Percentiles rank a stretch among this genome's conserved stretches.
phyloP scores from a whole-genome alignment of 2,797 vertebrate genomes.

The Arrhamphus sclerolepis region DNA sequence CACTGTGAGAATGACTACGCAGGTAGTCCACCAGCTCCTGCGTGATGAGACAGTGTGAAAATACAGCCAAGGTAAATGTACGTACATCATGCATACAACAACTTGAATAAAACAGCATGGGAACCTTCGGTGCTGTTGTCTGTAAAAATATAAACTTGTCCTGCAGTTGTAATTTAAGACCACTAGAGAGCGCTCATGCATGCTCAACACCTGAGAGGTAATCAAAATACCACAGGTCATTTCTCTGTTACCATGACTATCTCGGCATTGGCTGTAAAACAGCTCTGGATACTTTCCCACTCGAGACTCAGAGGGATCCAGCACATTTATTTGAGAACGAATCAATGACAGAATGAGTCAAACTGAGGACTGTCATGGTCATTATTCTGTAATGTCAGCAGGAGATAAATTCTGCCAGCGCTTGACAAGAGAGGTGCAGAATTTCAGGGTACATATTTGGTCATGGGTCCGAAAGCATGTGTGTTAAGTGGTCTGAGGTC shows the following conservation, averaged over 20 bases:
- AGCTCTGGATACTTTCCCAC: conserved; percentile 35
- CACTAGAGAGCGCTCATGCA: conserved; percentile 70
- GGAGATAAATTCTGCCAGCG: conserved; percentile 59
- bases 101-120: background rate
- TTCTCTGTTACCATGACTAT: conserved; percentile 29
- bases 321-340: conserved; percentile 39
- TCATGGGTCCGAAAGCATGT: conserved; percentile 42
- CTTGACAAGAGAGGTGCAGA: conserved; percentile 51
- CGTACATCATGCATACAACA: background rate
- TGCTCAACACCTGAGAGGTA: conserved; percentile 54
- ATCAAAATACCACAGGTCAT: conserved; percentile 40
- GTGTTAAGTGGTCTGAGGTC: conserved; percentile 61
- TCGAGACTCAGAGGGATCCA: conserved; percentile 24
- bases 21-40: conserved; percentile 92
- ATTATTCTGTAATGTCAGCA: conserved; percentile 72
- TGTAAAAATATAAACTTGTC: background rate
- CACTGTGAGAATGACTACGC: conserved; percentile 87
- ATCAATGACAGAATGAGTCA: conserved; percentile 44
- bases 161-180: conserved; percentile 45
- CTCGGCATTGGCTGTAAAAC: conserved; percentile 26
- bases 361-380: conserved; percentile 50
- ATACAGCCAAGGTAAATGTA: too few relatives aligned
- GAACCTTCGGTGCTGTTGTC: background rate
- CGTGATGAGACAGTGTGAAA: conserved; percentile 29
- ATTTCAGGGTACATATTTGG: conserved; percentile 55